phyloP scores from a whole-genome alignment of 2,888 invertebrate genomes.

The Brenthis hecate region DNA sequence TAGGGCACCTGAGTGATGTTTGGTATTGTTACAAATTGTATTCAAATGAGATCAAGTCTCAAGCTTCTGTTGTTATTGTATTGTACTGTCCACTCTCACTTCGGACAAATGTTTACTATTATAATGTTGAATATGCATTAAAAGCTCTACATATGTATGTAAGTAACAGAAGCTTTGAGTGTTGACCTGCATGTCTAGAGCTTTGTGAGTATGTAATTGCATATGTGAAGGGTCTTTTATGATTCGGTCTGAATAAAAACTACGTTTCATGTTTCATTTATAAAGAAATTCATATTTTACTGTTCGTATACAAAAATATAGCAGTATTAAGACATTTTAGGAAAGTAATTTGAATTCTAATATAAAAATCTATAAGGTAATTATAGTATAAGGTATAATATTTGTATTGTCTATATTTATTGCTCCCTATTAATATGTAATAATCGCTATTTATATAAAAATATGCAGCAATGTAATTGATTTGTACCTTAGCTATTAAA shows the following conservation, averaged over 20 bases:
- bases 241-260: no score
- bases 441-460: not conserved
- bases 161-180: not conserved
- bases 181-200: no score
- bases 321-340: no score
- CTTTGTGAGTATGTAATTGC: conserved; percentile 1
- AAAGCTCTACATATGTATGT: not conserved
- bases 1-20: conserved; percentile 22
- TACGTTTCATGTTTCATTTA: no score
- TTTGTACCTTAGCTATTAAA: conserved; percentile 3
- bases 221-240: not conserved
- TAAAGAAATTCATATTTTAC: not conserved
- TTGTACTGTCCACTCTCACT: conserved; percentile 20
- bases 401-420: no score
- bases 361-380: no score
- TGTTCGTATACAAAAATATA: not conserved
- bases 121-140: not conserved
- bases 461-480: not conserved
- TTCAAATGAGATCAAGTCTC: conserved; percentile 32
- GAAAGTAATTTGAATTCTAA: no score
- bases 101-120: conserved; percentile 1
- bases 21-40: conserved; percentile 28
- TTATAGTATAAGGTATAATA: no score
- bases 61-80: conserved; percentile 24
- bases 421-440: not conserved